Evolutionary conservation across 1,140 invertebrate genomes (phyloP).

Genomic region (Aphis gossypii): DNA sequence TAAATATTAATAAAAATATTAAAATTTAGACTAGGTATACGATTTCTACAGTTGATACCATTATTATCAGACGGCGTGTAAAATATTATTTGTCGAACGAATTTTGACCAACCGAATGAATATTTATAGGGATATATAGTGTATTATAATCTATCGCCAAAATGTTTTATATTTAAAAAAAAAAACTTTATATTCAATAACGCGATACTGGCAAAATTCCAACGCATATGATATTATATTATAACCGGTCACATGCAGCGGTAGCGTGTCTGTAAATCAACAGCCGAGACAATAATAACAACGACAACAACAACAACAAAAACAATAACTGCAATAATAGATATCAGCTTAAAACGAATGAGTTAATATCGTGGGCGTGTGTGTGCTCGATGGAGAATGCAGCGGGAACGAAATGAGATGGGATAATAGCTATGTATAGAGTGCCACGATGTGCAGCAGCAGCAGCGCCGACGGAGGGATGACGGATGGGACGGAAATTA

Average conservation of each 20-base stretch:
- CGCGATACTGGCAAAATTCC: background rate
- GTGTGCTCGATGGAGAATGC: background rate
- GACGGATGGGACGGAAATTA: conserved; percentile 51
- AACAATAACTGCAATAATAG: conserved; percentile 9
- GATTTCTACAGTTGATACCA: background rate
- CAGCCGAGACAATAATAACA: conserved; percentile 7
- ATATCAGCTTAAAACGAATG: conserved; percentile 36
- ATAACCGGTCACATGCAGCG: background rate
- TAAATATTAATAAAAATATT: background rate
- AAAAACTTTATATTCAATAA: background rate
- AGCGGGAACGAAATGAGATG: background rate
- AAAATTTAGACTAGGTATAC: background rate
- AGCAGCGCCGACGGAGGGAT: background rate
- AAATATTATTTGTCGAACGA: background rate
- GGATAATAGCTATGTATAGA: background rate
- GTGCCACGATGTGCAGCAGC: too few species aligned
- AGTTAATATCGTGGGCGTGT: background rate
- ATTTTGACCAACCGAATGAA: background rate
- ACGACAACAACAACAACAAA: background rate
- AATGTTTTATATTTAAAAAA: conserved; percentile 8
- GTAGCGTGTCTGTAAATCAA: conserved; percentile 22
- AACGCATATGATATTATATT: background rate
- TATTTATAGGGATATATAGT: background rate
- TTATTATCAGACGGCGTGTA: background rate
- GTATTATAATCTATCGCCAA: background rate